Conservation (phyloP, 1,140 invertebrate species). For the Chironomus striatipennis region DNA sequence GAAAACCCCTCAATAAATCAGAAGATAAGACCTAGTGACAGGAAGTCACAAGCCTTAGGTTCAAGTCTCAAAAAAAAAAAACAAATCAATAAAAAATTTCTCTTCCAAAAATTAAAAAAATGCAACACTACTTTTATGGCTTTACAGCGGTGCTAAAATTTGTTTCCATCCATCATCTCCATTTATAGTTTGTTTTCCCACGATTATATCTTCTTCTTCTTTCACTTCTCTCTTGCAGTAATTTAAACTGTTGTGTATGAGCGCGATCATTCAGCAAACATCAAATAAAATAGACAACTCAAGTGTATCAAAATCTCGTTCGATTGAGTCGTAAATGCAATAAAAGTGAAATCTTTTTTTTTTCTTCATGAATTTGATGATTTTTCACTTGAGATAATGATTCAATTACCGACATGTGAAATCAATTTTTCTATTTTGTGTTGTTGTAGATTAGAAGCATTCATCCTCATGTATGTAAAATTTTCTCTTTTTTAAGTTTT, state of each 20-base stretch:
- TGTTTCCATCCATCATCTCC: too few relatives aligned
- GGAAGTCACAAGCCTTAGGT: too few relatives aligned
- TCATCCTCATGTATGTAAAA: neutral
- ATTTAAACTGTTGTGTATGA: too few relatives aligned
- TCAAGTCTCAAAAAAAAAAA: too few relatives aligned
- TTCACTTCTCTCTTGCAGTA: too few relatives aligned
- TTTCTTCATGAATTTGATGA: neutral
- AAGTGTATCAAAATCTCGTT: slow-evolving; percentile 8
- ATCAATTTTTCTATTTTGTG: neutral
- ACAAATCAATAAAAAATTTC: too few relatives aligned
- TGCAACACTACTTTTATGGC: neutral
- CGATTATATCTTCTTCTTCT: neutral
- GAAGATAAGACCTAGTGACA: too few relatives aligned
- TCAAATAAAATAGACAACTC: neutral
- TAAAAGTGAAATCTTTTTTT: slow-evolving; percentile 17
- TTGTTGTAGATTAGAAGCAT: neutral
- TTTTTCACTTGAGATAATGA: neutral
- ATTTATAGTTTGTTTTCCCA: neutral
- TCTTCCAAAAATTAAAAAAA: too few relatives aligned
- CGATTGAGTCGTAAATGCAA: slow-evolving; percentile 11
- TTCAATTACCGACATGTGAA: slow-evolving; percentile 12
- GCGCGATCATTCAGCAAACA: too few relatives aligned
- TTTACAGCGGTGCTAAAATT: neutral
- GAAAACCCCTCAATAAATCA: too few relatives aligned
- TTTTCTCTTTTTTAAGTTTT: neutral